Percentiles rank a stretch among this genome's conserved stretches.
phyloP scores from a whole-genome alignment of 2,797 vertebrate genomes.

The Philypnodon macrostomus region DNA sequence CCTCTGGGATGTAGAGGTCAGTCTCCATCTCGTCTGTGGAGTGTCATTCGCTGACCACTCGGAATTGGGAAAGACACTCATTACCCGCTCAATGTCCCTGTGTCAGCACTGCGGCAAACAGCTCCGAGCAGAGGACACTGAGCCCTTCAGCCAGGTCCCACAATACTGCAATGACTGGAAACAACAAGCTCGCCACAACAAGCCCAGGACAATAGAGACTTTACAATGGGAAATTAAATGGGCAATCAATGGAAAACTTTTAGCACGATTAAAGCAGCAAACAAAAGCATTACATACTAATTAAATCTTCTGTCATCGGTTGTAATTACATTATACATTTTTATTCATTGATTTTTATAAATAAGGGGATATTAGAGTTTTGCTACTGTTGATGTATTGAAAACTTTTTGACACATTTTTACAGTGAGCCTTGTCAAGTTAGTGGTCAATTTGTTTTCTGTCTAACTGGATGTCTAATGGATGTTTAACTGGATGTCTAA shows the following conservation, averaged over 20 bases:
- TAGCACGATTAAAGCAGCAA: background rate
- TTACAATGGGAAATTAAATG: constrained; percentile 9
- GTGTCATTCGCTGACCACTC: constrained; percentile 56
- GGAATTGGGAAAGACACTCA: constrained; percentile 57
- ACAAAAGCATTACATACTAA: background rate
- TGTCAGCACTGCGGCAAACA: constrained; percentile 65
- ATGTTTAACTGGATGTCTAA: no score
- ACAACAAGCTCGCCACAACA: constrained; percentile 21
- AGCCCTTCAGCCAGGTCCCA: constrained; percentile 60
- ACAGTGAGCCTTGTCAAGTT: no score
- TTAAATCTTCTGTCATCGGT: no score
- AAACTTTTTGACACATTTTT: no score
- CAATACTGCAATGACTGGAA: constrained; percentile 58
- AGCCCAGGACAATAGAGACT: constrained; percentile 27
- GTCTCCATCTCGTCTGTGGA: constrained; percentile 46
- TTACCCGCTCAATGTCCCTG: constrained; percentile 60
- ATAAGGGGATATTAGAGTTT: no score
- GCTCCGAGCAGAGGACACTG: constrained; percentile 54
- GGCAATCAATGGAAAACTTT: background rate
- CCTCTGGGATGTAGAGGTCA: constrained; percentile 45
- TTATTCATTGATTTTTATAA: no score
- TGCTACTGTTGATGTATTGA: no score
- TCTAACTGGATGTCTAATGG: no score
- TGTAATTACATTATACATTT: no score
- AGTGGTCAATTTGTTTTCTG: no score